Evolutionary conservation across 2,888 invertebrate species (phyloP).

Genomic region (Ichneumoninae sp.): DNA sequence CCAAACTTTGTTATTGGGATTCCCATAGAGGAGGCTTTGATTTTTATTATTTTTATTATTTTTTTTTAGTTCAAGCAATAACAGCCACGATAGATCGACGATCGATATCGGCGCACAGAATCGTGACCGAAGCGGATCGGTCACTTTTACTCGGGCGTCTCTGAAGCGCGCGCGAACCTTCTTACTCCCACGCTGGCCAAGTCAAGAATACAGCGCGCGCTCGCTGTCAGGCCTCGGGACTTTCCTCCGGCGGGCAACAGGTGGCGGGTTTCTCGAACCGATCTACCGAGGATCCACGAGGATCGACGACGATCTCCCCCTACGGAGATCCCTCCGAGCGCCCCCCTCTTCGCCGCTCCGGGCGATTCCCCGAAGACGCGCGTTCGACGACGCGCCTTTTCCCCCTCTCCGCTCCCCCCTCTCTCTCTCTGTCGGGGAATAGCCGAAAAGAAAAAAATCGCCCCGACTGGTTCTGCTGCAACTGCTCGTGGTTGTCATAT

Average conservation of each 20-base stretch:
- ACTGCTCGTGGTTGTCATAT: constrained; percentile 70
- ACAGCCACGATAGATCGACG: constrained; percentile 5
- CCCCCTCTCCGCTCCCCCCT: constrained; percentile 19
- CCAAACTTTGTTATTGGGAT: background rate
- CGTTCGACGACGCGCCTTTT: background rate
- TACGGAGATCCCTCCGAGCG: constrained; percentile 9
- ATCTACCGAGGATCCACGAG: constrained; percentile 68
- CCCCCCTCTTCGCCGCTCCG: background rate
- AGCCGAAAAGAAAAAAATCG: constrained; percentile 76
- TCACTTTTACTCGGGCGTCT: constrained; percentile 71
- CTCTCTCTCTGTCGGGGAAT: constrained; percentile 65
- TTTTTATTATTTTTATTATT: background rate
- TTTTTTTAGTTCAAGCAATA: background rate
- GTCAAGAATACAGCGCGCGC: constrained; percentile 80
- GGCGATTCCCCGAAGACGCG: constrained; percentile 76
- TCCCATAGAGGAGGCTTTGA: too few species aligned
- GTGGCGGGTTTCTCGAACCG: constrained; percentile 69
- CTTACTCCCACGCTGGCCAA: constrained; percentile 82
- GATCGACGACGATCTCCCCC: constrained; percentile 66
- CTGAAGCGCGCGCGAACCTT: constrained; percentile 73
- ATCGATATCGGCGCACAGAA: background rate
- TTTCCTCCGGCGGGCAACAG: constrained; percentile 71
- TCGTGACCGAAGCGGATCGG: constrained; percentile 30
- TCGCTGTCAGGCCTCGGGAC: constrained; percentile 75
- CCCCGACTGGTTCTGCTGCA: constrained; percentile 59